These are phyloP conservation scores for Spilarctia lutea DNA, from an alignment of 2,888 invertebrate species.

Conservation along the genomic window DNA sequence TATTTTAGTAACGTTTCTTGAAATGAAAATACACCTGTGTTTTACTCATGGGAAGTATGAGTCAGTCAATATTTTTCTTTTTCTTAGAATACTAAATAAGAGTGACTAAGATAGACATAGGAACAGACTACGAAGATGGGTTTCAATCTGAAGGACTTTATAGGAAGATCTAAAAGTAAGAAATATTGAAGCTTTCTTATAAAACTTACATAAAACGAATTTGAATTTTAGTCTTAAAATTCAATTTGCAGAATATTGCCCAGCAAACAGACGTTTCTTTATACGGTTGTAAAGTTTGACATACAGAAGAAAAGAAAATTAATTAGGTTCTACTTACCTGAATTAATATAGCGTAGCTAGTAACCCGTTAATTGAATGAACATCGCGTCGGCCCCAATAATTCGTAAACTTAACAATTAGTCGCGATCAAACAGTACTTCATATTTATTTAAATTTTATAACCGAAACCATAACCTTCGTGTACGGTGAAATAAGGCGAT, in stretches of 20 bases:
- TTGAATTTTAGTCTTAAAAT: not conserved
- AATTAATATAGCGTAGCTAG: not conserved
- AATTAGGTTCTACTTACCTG: not conserved
- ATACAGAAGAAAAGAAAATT: not conserved
- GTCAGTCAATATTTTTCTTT: constrained; percentile 1
- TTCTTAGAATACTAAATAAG: constrained; percentile 10
- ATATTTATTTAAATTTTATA: constrained; percentile 70
- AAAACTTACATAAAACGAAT: not conserved
- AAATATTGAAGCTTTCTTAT: too few species aligned
- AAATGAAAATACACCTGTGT: constrained; percentile 4
- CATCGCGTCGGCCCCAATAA: constrained; percentile 32
- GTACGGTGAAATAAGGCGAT: constrained; percentile 66
- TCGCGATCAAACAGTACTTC: constrained; percentile 59
- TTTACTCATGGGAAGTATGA: constrained; percentile 9
- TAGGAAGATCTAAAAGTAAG: too few species aligned
- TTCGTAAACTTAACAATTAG: constrained; percentile 59
- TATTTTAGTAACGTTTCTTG: not conserved
- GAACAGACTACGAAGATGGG: not conserved
- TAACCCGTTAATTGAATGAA: constrained; percentile 21
- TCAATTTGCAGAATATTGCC: not conserved
- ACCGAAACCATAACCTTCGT: constrained; percentile 70
- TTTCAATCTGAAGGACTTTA: not conserved
- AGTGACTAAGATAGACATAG: too few species aligned
- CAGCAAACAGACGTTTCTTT: not conserved
- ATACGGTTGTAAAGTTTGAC: not conserved